phyloP scores from a whole-genome alignment of 2,113 vertebrate genomes.

The Hoplias malabaricus region DNA sequence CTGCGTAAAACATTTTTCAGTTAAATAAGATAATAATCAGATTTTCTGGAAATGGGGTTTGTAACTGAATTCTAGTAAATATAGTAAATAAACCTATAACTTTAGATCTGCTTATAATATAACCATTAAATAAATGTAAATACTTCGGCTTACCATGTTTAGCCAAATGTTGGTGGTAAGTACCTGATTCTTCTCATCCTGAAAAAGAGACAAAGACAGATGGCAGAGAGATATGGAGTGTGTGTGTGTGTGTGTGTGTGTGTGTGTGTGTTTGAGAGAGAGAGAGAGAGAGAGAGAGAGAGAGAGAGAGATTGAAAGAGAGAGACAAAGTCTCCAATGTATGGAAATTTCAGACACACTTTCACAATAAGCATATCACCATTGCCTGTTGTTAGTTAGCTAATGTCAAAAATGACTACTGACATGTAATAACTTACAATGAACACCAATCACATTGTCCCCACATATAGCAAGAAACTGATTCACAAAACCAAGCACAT shows the following conservation, averaged over 20 bases:
- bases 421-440: neutral
- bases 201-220: too few species aligned
- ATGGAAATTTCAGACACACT: neutral
- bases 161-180: constrained; percentile 80
- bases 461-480: neutral
- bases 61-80: too few species aligned
- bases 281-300: too few species aligned
- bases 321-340: neutral
- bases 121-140: neutral
- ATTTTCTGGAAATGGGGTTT: too few species aligned
- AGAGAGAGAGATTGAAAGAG: too few species aligned
- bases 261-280: too few species aligned
- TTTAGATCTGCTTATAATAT: neutral
- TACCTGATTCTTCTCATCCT: constrained; percentile 83
- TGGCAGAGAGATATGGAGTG: too few species aligned
- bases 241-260: too few species aligned
- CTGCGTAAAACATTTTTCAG: too few species aligned
- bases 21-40: too few species aligned
- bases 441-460: neutral
- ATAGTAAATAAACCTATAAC: neutral
- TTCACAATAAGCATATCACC: neutral
- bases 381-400: neutral
- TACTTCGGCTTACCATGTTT: constrained; percentile 72
- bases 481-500: neutral
- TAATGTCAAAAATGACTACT: neutral